A percentile compares a stretch with the other conserved stretches of the same genome.
Conservation (phyloP, 2,113 vertebrate species). For the Elaphurus davidianus region DNA sequence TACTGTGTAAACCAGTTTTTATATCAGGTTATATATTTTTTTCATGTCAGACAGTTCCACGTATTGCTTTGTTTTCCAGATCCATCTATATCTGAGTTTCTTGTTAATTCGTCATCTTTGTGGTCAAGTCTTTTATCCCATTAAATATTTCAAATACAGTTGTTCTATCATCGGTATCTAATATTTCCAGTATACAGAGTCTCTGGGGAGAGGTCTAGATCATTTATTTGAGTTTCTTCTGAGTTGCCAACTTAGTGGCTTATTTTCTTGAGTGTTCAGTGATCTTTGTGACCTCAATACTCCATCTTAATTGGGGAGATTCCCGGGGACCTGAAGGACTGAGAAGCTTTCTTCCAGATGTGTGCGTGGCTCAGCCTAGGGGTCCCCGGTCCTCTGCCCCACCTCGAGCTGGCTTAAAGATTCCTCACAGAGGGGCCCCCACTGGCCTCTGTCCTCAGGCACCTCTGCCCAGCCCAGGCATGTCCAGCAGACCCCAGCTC, state of each 20-base stretch:
- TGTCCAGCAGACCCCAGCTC: not conserved
- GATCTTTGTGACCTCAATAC: not conserved
- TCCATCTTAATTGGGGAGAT: not conserved
- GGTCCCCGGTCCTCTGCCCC: not conserved
- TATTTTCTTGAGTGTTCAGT: not conserved
- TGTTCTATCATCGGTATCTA: not conserved
- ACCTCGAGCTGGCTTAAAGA: not conserved
- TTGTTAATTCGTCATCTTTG: not conserved
- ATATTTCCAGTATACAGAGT: not conserved
- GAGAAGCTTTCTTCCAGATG: not conserved
- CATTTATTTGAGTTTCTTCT: not conserved
- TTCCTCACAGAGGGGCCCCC: not conserved
- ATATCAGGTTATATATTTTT: not conserved
- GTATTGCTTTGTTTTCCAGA: not conserved
- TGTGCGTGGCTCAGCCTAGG: not conserved
- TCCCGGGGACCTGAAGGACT: not conserved
- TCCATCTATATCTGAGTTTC: not conserved
- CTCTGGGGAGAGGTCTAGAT: not conserved
- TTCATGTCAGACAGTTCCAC: not conserved
- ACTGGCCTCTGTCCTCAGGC: not conserved
- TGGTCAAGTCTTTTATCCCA: not conserved
- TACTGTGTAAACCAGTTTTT: slow-evolving; percentile 1
- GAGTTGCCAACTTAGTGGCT: not conserved
- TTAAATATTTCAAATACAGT: not conserved
- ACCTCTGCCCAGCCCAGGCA: not conserved